Conservation (phyloP, 2,113 vertebrate genomes). For the Alethe diademata region DNA sequence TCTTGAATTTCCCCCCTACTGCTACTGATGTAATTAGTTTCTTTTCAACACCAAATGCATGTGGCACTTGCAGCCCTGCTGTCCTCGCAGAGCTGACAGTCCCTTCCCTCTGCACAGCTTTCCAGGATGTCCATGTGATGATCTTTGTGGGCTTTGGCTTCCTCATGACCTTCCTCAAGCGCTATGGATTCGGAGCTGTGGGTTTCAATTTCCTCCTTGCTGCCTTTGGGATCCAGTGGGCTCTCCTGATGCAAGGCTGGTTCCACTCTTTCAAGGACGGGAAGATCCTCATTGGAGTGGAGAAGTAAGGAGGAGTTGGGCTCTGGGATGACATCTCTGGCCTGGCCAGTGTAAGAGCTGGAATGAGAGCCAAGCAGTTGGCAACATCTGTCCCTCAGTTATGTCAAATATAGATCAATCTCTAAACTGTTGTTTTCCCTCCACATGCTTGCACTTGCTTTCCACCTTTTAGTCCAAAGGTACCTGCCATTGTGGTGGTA, state of each 20-base stretch:
- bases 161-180: constrained; percentile 96
- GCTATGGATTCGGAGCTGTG: constrained; percentile 88
- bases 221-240: constrained; percentile 95
- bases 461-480: not conserved
- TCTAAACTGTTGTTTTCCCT: not conserved
- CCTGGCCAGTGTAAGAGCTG: not conserved
- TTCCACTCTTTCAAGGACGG: constrained; percentile 80
- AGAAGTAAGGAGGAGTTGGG: constrained; percentile 76
- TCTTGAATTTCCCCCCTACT: not conserved
- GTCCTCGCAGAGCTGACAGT: not conserved
- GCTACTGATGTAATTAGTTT: not conserved
- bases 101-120: constrained; percentile 77
- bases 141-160: constrained; percentile 97
- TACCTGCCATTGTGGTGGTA: not conserved
- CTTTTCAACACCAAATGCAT: not conserved
- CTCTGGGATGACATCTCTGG: not conserved
- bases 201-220: constrained; percentile 97
- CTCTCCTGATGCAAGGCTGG: constrained; percentile 97
- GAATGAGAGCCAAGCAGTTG: not conserved
- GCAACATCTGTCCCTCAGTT: not conserved
- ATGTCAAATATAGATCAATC: not conserved
- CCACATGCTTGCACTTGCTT: not conserved
- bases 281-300: constrained; percentile 84
- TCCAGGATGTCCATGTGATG: constrained; percentile 98
- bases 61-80: not conserved